Percentiles rank a stretch among this genome's conserved stretches.
Evolutionary conservation across 2,888 invertebrate species (phyloP).

Genomic region (Notodonta dromedarius): DNA sequence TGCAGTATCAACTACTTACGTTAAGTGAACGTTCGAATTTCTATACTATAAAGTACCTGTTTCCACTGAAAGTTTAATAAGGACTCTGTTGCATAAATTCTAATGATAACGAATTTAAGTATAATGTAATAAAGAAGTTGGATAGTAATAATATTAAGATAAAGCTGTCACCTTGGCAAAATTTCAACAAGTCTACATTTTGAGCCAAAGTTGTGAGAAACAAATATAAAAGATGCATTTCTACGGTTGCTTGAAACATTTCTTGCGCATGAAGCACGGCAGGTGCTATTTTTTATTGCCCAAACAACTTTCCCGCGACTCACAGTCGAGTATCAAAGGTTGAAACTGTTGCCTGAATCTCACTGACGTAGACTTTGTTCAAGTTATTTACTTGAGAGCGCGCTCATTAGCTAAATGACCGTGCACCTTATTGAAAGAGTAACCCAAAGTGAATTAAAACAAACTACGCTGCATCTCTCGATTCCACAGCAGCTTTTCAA

Average conservation of each 20-base stretch:
- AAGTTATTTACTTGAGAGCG: constrained; percentile 75
- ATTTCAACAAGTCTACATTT: not conserved
- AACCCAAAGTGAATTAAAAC: constrained; percentile 57
- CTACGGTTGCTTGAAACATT: constrained; percentile 27
- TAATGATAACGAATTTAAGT: no score
- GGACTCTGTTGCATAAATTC: not conserved
- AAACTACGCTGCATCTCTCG: constrained; percentile 32
- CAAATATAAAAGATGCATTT: constrained; percentile 21
- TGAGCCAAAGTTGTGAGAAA: constrained; percentile 2
- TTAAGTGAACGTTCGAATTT: constrained; percentile 20
- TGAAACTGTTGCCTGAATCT: constrained; percentile 59
- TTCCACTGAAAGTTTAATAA: not conserved
- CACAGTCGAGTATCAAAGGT: constrained; percentile 63
- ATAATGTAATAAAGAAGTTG: no score
- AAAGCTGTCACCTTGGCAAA: not conserved
- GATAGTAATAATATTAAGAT: no score
- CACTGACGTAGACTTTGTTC: constrained; percentile 73
- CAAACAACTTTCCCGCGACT: constrained; percentile 51
- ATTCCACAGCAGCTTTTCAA: constrained; percentile 14
- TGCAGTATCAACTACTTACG: constrained; percentile 12
- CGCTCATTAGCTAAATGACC: constrained; percentile 80
- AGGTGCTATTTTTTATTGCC: constrained; percentile 53
- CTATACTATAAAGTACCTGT: constrained; percentile 4
- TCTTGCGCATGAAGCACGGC: constrained; percentile 31
- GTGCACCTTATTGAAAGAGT: constrained; percentile 70